phyloP scores from a whole-genome alignment of 2,113 vertebrate genomes.

The Hemiprocne comata region DNA sequence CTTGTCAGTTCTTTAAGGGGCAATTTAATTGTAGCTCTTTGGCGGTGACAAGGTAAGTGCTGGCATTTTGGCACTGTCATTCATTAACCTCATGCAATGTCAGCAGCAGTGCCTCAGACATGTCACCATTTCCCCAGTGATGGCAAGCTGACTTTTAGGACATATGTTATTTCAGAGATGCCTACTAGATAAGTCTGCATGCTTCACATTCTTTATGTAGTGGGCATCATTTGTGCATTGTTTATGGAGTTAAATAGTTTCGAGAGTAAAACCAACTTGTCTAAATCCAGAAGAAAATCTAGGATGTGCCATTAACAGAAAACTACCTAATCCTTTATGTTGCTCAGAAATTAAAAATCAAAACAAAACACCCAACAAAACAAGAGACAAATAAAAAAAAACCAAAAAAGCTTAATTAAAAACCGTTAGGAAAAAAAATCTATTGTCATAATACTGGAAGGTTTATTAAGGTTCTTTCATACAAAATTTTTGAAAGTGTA shows the following conservation, averaged over 20 bases:
- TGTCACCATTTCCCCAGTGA: constrained; percentile 64
- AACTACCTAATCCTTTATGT: not conserved
- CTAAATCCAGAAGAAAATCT: not conserved
- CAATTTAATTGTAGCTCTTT: constrained; percentile 78
- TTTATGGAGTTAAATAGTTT: constrained; percentile 7
- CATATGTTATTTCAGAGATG: constrained; percentile 26
- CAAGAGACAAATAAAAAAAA: not conserved
- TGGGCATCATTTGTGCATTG: not conserved
- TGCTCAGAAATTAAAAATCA: not conserved
- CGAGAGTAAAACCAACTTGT: not conserved
- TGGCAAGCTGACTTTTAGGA: constrained; percentile 56
- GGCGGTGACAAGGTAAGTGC: constrained; percentile 78
- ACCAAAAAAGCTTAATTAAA: not conserved
- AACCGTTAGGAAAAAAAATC: not conserved
- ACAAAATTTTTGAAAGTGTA: not conserved
- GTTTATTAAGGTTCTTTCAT: not conserved
- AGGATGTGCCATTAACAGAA: not conserved
- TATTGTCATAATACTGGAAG: not conserved
- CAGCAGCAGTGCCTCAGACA: constrained; percentile 66
- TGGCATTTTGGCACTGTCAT: constrained; percentile 77
- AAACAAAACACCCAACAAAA: not conserved
- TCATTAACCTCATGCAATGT: constrained; percentile 73
- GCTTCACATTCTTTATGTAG: constrained; percentile 11
- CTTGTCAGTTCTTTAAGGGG: constrained; percentile 78
- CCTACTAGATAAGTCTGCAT: constrained; percentile 34